A percentile compares a stretch with the other conserved stretches of the same genome.
Conservation (phyloP, 2,797 vertebrate genomes). For the Anguilla pacifica region DNA sequence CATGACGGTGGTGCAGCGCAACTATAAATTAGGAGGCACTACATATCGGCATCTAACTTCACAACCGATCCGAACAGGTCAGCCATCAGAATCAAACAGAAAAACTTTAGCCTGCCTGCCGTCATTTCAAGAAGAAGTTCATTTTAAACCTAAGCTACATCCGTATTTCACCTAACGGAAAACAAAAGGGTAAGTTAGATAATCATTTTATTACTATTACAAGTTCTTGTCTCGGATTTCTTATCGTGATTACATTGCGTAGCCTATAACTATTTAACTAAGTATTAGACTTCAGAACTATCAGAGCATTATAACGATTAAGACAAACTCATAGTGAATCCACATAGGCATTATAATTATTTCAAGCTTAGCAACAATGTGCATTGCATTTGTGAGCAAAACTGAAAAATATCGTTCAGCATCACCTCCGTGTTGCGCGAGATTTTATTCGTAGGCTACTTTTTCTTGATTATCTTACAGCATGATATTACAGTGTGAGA, state of each 20-base stretch:
- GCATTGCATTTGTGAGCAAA: background rate
- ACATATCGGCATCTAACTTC: constrained; percentile 62
- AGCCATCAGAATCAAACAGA: constrained; percentile 28
- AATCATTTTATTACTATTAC: background rate
- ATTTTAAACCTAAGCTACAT: constrained; percentile 7
- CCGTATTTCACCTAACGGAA: background rate
- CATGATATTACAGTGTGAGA: background rate
- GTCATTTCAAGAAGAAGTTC: background rate
- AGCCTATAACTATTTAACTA: background rate
- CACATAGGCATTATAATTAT: background rate
- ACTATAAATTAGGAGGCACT: constrained; percentile 67
- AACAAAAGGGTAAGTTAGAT: constrained; percentile 27
- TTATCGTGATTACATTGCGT: background rate
- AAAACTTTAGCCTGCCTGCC: constrained; percentile 6
- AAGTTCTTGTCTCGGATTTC: background rate
- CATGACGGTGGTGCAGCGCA: constrained; percentile 65
- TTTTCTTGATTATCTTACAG: background rate
- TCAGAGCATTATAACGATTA: background rate
- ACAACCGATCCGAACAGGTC: constrained; percentile 65
- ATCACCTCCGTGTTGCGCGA: background rate
- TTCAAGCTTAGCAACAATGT: background rate
- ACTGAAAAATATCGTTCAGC: background rate
- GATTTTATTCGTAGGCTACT: background rate
- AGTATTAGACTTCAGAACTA: background rate
- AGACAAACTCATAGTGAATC: background rate